Conservation (phyloP, 2,888 invertebrate species). For the Nemoura dubitans region DNA sequence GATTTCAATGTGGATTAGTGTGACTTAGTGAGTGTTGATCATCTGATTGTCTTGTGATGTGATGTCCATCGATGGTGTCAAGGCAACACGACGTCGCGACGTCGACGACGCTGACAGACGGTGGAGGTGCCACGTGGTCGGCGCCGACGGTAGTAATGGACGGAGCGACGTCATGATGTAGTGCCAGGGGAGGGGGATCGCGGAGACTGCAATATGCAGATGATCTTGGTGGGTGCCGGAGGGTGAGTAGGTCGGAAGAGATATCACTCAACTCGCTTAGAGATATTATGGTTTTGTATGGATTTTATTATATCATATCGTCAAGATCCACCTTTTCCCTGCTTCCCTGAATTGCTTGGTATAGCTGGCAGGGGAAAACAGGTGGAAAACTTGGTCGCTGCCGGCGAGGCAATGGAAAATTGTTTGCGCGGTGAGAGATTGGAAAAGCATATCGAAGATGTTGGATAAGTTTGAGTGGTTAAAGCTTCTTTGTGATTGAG, state of each 20-base stretch:
- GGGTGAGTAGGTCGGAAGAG: conserved; percentile 37
- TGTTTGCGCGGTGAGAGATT: background rate
- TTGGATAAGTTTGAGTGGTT: background rate
- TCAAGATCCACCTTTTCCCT: background rate
- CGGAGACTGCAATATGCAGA: conserved; percentile 31
- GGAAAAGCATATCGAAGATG: background rate
- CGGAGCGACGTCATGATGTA: conserved; percentile 43
- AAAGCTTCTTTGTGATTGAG: background rate
- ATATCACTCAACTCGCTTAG: background rate
- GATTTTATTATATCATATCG: background rate
- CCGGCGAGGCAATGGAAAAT: background rate
- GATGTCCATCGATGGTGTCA: background rate
- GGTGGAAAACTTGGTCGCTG: background rate
- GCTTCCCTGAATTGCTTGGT: background rate
- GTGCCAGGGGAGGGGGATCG: conserved; percentile 35
- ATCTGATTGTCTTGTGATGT: background rate
- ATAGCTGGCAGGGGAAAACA: background rate
- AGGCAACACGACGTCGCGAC: background rate
- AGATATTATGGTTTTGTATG: background rate
- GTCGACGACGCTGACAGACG: background rate
- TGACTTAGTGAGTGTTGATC: background rate
- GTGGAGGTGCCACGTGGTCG: conserved; percentile 31
- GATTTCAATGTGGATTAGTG: background rate
- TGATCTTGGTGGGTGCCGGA: conserved; percentile 38
- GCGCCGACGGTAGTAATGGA: conserved; percentile 19